phyloP scores from a whole-genome alignment of 2,888 invertebrate species.

The Endotricha flammealis region DNA sequence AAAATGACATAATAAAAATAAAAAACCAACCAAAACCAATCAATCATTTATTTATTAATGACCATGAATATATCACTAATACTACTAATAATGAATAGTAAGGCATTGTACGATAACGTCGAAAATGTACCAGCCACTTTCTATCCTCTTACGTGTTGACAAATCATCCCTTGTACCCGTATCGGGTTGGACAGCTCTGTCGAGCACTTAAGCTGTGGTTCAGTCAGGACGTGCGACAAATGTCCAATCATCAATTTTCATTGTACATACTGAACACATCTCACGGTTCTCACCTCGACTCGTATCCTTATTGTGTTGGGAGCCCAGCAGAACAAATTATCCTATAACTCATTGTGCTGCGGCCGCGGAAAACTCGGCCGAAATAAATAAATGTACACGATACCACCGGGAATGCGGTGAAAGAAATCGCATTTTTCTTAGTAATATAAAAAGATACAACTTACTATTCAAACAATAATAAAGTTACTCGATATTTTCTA shows the following conservation, averaged over 20 bases:
- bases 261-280: slow-evolving; percentile 38
- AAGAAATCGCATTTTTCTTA: slow-evolving; percentile 16
- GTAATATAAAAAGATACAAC: too few species aligned
- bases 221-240: slow-evolving; percentile 27
- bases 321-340: slow-evolving; percentile 47
- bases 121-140: background rate
- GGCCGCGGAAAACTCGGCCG: slow-evolving; percentile 30
- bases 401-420: slow-evolving; percentile 15
- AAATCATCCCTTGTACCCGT: slow-evolving; percentile 8
- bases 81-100: too few species aligned
- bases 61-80: too few species aligned
- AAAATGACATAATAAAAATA: too few species aligned
- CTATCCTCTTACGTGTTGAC: slow-evolving; percentile 4
- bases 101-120: background rate
- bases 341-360: slow-evolving; percentile 44
- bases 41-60: too few species aligned
- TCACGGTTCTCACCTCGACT: slow-evolving; percentile 36
- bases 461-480: too few species aligned
- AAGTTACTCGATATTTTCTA: too few species aligned
- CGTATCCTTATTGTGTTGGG: slow-evolving; percentile 38
- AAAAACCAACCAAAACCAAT: too few species aligned
- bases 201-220: slow-evolving; percentile 7
- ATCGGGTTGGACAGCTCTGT: slow-evolving; percentile 9
- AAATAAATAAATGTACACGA: slow-evolving; percentile 20
- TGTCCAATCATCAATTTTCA: slow-evolving; percentile 38